Percentiles rank a stretch among this genome's conserved stretches.
Conservation (phyloP, 2,888 invertebrate genomes). For the Cyaniris semiargus region DNA sequence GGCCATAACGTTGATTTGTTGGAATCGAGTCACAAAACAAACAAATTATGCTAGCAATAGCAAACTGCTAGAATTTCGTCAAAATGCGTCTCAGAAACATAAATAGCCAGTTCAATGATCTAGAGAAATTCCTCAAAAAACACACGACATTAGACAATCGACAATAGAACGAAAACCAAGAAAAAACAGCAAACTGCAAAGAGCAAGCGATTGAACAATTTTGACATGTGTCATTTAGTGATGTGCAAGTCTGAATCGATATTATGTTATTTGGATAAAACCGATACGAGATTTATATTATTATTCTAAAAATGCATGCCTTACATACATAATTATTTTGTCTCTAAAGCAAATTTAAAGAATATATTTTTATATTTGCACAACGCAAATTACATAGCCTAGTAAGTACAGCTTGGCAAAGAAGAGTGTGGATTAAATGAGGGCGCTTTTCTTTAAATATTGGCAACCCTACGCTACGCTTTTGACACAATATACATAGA, state of each 20-base stretch:
- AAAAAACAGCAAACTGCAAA: conserved; percentile 16
- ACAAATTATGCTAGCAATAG: conserved; percentile 15
- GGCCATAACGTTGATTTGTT: conserved; percentile 43
- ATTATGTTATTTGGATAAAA: neutral
- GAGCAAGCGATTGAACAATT: conserved; percentile 12
- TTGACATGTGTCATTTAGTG: conserved; percentile 27
- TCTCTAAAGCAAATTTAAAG: no score
- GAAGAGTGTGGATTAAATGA: no score
- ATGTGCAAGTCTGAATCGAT: conserved; percentile 8
- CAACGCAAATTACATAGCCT: no score
- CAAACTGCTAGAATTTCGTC: conserved; percentile 11
- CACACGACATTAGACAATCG: conserved; percentile 24
- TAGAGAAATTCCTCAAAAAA: conserved; percentile 16
- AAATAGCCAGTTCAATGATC: conserved; percentile 27
- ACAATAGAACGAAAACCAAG: conserved; percentile 23
- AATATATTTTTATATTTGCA: no score
- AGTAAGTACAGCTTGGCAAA: no score
- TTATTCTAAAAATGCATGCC: no score
- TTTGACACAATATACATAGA: no score
- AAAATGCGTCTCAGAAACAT: conserved; percentile 29
- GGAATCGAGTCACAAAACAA: conserved; percentile 53
- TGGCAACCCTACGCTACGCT: no score
- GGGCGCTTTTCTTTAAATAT: no score
- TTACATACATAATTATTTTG: no score
- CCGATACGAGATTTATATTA: no score